Base-by-base conservation (phyloP, 2,797 vertebrate genomes). In the Phalanger gymnotis region DNA sequence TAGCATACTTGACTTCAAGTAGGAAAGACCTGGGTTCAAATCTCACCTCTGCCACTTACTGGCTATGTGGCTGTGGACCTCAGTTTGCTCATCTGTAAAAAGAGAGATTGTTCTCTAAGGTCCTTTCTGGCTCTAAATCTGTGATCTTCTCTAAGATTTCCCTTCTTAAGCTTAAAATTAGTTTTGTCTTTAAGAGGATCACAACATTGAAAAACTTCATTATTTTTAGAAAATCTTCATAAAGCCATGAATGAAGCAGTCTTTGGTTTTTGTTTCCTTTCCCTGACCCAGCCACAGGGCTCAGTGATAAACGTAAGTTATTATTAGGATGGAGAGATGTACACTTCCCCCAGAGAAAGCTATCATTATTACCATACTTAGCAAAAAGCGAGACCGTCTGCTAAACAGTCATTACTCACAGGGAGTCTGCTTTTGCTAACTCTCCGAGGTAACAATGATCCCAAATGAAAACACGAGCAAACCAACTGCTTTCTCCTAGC, bases 221-320 rank as follows among this genome's bases (percentile, higher is more conserved):
- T 90, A 54, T 91, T 55, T 91, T 34, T 55, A 53, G 90, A 94
- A 91, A 96, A 61, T 47, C 54, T 14, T 31, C n/a, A 66, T n/a
- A 92, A 87, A 73, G 9, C 54, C 34, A 58, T 56, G 96, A 90
- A 52, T 0, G 90, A 89, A 94, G 53, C 11, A 30, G 2, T 22
- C 30, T 53, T 89, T 73, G 31, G 53, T 61, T 94, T 89, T 93
- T 56, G 73, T 27, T 47, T 87, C 40, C 22, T 47, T 2, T 47
- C 40, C 73, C 73, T 87, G 73, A 47, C 40, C n/a, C 73, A 51
- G 73, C 40, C 73, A 47, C 73, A 11, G 40, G 40, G 22, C 40
- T 47, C 10, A 1, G 40, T 87, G 73, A 47, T 51, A 10, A 87
- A 47, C 51, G 22, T 47, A 87, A 87, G 73, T 51, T 87, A 87